These are phyloP conservation scores for Andrena bicolor DNA, from an alignment of 2,888 invertebrate species.

Conservation along the genomic window DNA sequence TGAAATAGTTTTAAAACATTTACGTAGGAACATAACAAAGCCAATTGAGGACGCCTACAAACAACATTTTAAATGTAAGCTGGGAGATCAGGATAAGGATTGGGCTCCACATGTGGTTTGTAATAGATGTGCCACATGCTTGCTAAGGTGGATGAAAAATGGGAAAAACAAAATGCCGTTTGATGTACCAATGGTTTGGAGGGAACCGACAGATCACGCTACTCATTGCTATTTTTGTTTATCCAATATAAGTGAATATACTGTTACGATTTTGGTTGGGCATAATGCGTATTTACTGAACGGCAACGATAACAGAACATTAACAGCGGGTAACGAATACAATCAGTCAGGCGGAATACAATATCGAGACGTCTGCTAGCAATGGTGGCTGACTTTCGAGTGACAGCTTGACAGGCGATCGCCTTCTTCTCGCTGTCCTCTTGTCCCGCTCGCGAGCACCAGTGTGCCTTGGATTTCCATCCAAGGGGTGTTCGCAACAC, in stretches of 20 bases:
- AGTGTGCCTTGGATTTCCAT: too few relatives aligned
- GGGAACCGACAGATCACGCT: conserved; percentile 3
- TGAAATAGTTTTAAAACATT: neutral
- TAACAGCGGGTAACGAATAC: too few relatives aligned
- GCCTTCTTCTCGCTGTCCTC: too few relatives aligned
- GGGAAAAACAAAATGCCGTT: neutral
- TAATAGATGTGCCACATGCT: conserved; percentile 4
- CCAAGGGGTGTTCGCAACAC: too few relatives aligned
- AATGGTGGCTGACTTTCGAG: too few relatives aligned
- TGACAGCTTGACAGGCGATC: too few relatives aligned
- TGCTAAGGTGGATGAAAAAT: conserved; percentile 1
- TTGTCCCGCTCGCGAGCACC: too few relatives aligned
- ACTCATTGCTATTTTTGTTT: conserved; percentile 7
- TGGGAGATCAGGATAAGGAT: neutral
- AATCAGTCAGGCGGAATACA: too few relatives aligned
- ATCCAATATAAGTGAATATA: neutral
- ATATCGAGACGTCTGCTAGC: too few relatives aligned
- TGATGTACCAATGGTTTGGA: neutral
- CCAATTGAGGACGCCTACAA: neutral
- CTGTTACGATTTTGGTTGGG: too few relatives aligned
- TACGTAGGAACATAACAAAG: neutral
- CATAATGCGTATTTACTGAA: too few relatives aligned
- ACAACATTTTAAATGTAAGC: neutral
- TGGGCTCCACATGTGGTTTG: neutral
- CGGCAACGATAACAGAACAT: too few relatives aligned